Percentiles rank a stretch among this genome's conserved stretches.
phyloP scores from a whole-genome alignment of 2,888 invertebrate species.

The Ennomos fuscantarius region DNA sequence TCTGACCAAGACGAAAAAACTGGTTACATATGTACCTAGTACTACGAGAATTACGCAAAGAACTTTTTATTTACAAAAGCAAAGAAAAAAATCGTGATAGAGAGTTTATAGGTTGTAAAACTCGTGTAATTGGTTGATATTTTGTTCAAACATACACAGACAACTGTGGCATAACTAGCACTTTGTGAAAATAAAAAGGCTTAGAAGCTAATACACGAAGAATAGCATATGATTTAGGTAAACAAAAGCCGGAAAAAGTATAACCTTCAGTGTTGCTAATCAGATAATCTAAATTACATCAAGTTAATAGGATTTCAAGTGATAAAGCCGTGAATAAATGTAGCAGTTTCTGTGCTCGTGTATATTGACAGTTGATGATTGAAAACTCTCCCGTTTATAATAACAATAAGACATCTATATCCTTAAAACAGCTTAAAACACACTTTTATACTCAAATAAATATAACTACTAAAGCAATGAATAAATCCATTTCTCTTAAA shows the following conservation, averaged over 20 bases:
- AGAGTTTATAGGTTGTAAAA: not conserved
- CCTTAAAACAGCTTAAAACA: too few species aligned
- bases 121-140: too few species aligned
- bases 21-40: not conserved
- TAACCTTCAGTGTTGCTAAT: slow-evolving; percentile 33
- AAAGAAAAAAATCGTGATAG: slow-evolving; percentile 1
- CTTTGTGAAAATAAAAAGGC: too few species aligned
- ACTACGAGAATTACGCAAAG: slow-evolving; percentile 10
- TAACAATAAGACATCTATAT: too few species aligned
- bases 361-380: not conserved
- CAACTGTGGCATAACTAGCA: too few species aligned
- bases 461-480: too few species aligned
- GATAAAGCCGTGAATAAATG: slow-evolving; percentile 12
- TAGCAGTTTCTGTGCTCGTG: not conserved
- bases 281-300: slow-evolving; percentile 27
- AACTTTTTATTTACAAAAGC: not conserved
- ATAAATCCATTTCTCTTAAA: too few species aligned
- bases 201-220: slow-evolving; percentile 13
- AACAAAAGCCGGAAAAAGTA: slow-evolving; percentile 26
- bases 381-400: too few species aligned
- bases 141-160: too few species aligned
- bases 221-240: slow-evolving; percentile 8
- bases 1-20: slow-evolving; percentile 25
- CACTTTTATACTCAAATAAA: too few species aligned
- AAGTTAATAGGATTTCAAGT: slow-evolving; percentile 24